Base-by-base conservation (phyloP, 1,140 invertebrate genomes). In the Chelonus insularis region DNA sequence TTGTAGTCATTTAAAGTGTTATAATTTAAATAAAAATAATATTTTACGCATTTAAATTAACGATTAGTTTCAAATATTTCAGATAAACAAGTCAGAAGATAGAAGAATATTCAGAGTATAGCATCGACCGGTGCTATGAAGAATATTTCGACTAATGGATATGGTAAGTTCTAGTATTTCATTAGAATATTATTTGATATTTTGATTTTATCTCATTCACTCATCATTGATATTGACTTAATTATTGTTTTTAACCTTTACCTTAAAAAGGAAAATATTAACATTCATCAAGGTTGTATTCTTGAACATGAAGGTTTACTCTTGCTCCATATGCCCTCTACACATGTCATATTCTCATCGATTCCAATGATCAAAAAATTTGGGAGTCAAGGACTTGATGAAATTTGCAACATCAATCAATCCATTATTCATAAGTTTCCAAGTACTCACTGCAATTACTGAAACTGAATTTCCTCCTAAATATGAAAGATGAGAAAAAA, bases 91-190 rank as follows among this genome's bases (percentile, higher is more conserved):
- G 21, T 4, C 2, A 50, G 34, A 51, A 25, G 11, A 43, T 29
- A 12, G 23, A 34, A 52, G 41, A 14, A 8, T 4, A 6, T 6
- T 32, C 8, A 36, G 16, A 32, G 41, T 43, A 34, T 48, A 23
- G 50, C 14, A 45, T 25, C 29, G 25, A 25, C 29, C 54, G 43
- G 58, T 64, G 63, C 60, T 64, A 64, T 64, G 63, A 64, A 57
- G 63, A 51, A 60, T 60, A 57, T 25, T 20, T 58, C 60, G 56
- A 57, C 41, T 20, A 64, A 60, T 29, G 57, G 57, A 57, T 60
- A 57, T 52, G 63, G 63, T 64, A 64, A 8, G 52, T 57, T 60
- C 18, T 1, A 48, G 6, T 51, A 11, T 36, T 59, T 23, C 14
- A 47, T 18, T 47, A n/a, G n/a, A n/a, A n/a, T n/a, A n/a, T 57